Base-by-base conservation (phyloP, 2,797 vertebrate genomes). In the Coreius guichenoti region DNA sequence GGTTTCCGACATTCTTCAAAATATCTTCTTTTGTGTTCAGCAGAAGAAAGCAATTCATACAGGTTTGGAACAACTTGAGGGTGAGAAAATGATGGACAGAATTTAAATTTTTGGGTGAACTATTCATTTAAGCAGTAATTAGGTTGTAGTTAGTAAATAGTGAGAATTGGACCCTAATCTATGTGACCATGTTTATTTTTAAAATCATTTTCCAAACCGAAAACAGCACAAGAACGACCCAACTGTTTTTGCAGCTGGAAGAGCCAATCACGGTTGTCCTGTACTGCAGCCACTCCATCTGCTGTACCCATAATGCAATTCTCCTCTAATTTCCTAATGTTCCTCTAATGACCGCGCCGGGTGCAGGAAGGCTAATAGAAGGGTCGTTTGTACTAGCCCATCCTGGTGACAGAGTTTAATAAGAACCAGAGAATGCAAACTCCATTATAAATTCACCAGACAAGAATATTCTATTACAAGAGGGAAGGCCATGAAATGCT, bases 281-380 rank as follows among this genome's bases (percentile, higher is more conserved):
- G 90, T 90, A 91, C 88, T 86, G 90, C 91, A 91, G 92, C 92
- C 91, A 90, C 88, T 94, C 94, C 93, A 93, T 95, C 94, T 95
- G 94, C 93, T 95, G 93, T 89, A 91, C 92, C 91, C 82, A 88
- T 95, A 95, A 95, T 94, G 92, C 93, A 95, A 95, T 95, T 95
- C 94, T 89, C 91, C 93, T 93, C 94, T 95, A 94, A 95, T 95
- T 95, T 95, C 93, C 94, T 95, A 95, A 95, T 95, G 94, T 93
- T 93, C 92, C 90, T 94, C 94, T 95, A 95, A 95, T 95, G 92
- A 94, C 92, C 91, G 89, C 88, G 87, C 90, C 86, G 91, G 92
- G 94, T 92, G 92, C 91, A 93, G 67, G 61, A 91, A 90, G 92
- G 93, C 94, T 94, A 95, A 96, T 94, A 94, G 91, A 93, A 86